A percentile compares a stretch with the other conserved stretches of the same genome.
phyloP scores from a whole-genome alignment of 2,888 invertebrate genomes.

The Drosophila anomelani region DNA sequence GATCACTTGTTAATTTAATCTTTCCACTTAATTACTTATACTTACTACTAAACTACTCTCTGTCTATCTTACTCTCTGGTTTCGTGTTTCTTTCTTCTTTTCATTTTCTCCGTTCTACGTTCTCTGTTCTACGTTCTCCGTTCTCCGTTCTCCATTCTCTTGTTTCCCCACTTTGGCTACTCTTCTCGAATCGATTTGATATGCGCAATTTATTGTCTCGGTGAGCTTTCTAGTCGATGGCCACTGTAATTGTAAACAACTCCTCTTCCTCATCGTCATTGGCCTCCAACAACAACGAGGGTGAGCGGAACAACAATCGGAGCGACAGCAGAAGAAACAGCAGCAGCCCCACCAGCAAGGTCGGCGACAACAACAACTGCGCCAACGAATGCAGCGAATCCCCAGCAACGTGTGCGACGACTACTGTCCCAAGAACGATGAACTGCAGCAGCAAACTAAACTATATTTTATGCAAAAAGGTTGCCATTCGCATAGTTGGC shows the following conservation, averaged over 20 bases:
- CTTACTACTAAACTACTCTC: constrained; percentile 46
- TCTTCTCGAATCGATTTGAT: constrained; percentile 52
- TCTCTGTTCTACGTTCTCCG: constrained; percentile 19
- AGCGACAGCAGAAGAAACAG: constrained; percentile 6
- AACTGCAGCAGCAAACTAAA: constrained; percentile 73
- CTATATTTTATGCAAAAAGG: constrained; percentile 75
- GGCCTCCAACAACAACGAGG: constrained; percentile 68
- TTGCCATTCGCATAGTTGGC: constrained; percentile 75
- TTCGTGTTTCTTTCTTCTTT: constrained; percentile 67
- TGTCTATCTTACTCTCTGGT: constrained; percentile 73
- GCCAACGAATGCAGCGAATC: constrained; percentile 33
- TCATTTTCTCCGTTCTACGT: constrained; percentile 54
- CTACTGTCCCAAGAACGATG: constrained; percentile 43
- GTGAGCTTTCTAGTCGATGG: constrained; percentile 65
- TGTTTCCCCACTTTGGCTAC: constrained; percentile 59
- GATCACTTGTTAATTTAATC: constrained; percentile 39
- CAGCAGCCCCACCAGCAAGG: constrained; percentile 12
- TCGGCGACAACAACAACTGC: constrained; percentile 39
- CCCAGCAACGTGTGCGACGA: constrained; percentile 1
- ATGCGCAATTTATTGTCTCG: constrained; percentile 57
- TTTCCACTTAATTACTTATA: constrained; percentile 27
- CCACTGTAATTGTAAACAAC: constrained; percentile 61
- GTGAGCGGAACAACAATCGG: constrained; percentile 49
- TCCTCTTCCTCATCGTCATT: constrained; percentile 15
- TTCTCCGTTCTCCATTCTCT: constrained; percentile 12